Evolutionary conservation across 1,140 invertebrate genomes (phyloP).

Genomic region (Aleiodes sp.): DNA sequence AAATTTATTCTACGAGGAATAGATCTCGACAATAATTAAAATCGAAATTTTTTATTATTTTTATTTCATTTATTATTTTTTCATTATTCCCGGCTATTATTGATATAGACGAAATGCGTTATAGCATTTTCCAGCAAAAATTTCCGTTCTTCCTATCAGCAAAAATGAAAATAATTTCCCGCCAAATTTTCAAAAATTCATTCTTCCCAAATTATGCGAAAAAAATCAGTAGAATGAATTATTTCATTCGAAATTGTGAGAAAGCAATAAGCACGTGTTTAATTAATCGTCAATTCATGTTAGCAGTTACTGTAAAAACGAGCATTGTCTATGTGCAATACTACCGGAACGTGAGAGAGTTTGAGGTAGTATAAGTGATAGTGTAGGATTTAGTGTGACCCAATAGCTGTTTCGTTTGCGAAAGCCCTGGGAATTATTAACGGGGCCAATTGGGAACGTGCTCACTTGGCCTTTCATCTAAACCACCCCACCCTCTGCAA

Average conservation of each 20-base stretch:
- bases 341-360: background rate
- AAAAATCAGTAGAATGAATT: too few relatives aligned
- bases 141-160: too few relatives aligned
- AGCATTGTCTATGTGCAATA: background rate
- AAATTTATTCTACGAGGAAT: too few relatives aligned
- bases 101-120: too few relatives aligned
- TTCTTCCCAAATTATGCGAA: too few relatives aligned
- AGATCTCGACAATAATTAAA: too few relatives aligned
- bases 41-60: too few relatives aligned
- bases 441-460: constrained; percentile 8
- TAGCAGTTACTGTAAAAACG: background rate
- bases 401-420: background rate
- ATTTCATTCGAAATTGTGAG: background rate
- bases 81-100: too few relatives aligned
- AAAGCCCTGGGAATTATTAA: constrained; percentile 13
- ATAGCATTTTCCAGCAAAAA: too few relatives aligned
- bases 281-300: background rate
- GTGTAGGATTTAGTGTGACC: background rate
- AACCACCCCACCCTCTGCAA: background rate
- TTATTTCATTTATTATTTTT: too few relatives aligned
- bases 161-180: too few relatives aligned
- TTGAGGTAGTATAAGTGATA: background rate
- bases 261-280: background rate
- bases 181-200: too few relatives aligned
- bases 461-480: constrained; percentile 7